phyloP scores from a whole-genome alignment of 2,888 invertebrate species.

The Eurois occulta region DNA sequence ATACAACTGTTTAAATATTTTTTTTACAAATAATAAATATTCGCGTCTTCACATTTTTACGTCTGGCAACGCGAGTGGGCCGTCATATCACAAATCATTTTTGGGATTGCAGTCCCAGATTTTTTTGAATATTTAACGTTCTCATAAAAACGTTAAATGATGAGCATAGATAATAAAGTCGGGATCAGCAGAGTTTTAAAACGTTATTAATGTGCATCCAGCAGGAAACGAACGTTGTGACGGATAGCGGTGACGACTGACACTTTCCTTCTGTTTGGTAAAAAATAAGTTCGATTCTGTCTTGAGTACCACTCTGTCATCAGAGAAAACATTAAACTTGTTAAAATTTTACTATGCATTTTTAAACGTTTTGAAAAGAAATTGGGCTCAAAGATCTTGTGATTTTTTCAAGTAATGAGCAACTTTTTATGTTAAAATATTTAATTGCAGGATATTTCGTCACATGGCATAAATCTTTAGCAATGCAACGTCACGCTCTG shows the following conservation, averaged over 20 bases:
- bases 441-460: background rate
- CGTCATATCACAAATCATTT: conserved; percentile 58
- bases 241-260: conserved; percentile 87
- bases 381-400: background rate
- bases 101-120: conserved; percentile 31
- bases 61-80: conserved; percentile 45
- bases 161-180: conserved; percentile 65
- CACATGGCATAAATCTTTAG: background rate
- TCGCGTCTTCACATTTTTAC: conserved; percentile 13
- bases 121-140: conserved; percentile 45
- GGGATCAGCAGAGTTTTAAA: conserved; percentile 75
- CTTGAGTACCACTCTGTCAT: conserved; percentile 54
- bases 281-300: conserved; percentile 79
- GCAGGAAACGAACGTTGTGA: conserved; percentile 86
- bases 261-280: conserved; percentile 86
- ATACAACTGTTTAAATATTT: conserved; percentile 67
- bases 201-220: conserved; percentile 81
- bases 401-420: background rate
- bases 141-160: conserved; percentile 54
- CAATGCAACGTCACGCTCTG: conserved; percentile 25
- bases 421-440: background rate
- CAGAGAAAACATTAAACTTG: conserved; percentile 55
- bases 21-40: conserved; percentile 48
- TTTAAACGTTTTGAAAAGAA: conserved; percentile 24
- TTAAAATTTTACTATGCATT: conserved; percentile 22